phyloP scores from a whole-genome alignment of 2,888 invertebrate genomes.

The Diogma glabrata region DNA sequence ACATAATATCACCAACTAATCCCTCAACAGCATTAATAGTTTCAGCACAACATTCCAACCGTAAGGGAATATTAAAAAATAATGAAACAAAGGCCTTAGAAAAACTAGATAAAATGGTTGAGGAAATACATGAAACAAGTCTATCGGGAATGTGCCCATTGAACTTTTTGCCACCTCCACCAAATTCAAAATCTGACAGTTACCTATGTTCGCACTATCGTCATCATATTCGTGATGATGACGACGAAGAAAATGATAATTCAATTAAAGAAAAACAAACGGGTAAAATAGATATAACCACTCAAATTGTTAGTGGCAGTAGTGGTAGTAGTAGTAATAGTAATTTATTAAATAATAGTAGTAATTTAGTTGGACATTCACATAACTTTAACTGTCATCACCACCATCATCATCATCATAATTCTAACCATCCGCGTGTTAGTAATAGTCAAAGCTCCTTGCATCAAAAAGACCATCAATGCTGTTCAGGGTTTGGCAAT shows the following conservation, averaged over 20 bases:
- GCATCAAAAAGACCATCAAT: conserved; percentile 31
- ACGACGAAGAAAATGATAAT: background rate
- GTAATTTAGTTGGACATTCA: background rate
- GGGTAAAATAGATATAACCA: too few species aligned
- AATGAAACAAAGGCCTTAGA: conserved; percentile 36
- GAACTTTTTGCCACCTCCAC: conserved; percentile 26
- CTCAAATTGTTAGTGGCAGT: too few species aligned
- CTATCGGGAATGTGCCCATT: conserved; percentile 28
- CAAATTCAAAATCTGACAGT: conserved; percentile 33
- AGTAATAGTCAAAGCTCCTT: conserved; percentile 33
- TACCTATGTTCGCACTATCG: conserved; percentile 24
- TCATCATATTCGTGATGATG: conserved; percentile 1
- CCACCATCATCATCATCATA: conserved; percentile 8
- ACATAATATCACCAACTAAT: background rate
- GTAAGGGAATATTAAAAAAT: conserved; percentile 31
- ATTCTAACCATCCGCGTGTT: background rate
- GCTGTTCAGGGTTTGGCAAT: conserved; percentile 31
- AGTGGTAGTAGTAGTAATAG: conserved; percentile 2
- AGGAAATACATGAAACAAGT: conserved; percentile 33
- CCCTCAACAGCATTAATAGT: background rate
- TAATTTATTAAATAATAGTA: background rate
- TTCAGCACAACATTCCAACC: conserved; percentile 8
- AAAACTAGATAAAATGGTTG: conserved; percentile 37
- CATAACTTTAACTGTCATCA: background rate
- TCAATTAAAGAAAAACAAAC: background rate